Conservation (phyloP, 1,140 invertebrate species). For the Drosophila tristis region DNA sequence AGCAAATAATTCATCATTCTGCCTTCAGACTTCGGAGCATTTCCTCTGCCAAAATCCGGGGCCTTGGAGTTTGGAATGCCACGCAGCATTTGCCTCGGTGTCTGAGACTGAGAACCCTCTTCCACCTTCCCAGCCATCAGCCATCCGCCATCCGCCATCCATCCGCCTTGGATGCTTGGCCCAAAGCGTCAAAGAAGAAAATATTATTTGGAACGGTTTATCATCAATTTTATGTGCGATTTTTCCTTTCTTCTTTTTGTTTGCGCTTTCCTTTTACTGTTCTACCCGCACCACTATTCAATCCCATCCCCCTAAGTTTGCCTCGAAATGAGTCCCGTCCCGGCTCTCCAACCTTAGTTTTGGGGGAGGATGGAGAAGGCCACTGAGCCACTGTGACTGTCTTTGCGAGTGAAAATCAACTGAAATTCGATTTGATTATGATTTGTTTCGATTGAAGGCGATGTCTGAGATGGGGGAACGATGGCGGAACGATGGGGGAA, state of each 20-base stretch:
- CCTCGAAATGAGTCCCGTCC: conserved; percentile 55
- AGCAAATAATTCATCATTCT: conserved; percentile 82
- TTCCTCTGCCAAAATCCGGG: conserved; percentile 69
- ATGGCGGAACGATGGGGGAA: not conserved
- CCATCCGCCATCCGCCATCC: not conserved
- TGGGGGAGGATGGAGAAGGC: conserved; percentile 30
- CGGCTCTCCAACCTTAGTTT: conserved; percentile 11
- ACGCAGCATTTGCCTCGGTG: conserved; percentile 33
- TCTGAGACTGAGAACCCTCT: conserved; percentile 16
- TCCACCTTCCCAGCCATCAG: conserved; percentile 4
- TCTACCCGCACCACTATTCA: conserved; percentile 3
- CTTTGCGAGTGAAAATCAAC: conserved; percentile 79
- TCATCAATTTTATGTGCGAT: conserved; percentile 81
- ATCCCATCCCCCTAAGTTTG: conserved; percentile 18
- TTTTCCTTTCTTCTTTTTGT: conserved; percentile 54
- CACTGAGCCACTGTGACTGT: conserved; percentile 65
- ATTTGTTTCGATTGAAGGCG: conserved; percentile 74
- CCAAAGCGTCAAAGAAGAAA: conserved; percentile 56
- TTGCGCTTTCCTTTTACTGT: conserved; percentile 53
- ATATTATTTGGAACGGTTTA: conserved; percentile 83
- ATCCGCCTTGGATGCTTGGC: not conserved
- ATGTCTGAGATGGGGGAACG: not conserved
- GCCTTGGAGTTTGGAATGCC: conserved; percentile 53
- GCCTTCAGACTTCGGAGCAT: conserved; percentile 70
- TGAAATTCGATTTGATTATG: conserved; percentile 82